Conservation (phyloP, 2,113 vertebrate genomes). For the Psilopsiagon aymara region DNA sequence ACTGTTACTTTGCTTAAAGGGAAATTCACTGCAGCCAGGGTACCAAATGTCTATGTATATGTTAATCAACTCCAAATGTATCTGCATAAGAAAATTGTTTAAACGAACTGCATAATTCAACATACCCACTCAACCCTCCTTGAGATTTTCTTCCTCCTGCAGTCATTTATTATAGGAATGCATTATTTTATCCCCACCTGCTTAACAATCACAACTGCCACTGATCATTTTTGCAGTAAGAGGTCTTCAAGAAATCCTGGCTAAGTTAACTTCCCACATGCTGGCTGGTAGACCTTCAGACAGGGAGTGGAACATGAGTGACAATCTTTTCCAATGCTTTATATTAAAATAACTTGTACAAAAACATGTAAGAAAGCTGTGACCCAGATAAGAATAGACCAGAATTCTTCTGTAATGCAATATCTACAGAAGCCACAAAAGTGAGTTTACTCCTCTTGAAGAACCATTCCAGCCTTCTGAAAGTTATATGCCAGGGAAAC, state of each 20-base stretch:
- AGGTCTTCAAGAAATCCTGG: background rate
- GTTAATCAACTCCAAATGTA: slow-evolving; percentile 42
- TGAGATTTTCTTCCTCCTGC: background rate
- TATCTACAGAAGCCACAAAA: background rate
- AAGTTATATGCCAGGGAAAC: background rate
- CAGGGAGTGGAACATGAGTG: background rate
- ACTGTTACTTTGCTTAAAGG: slow-evolving; percentile 22
- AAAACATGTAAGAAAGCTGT: background rate
- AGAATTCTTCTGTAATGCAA: background rate
- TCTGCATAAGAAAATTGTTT: slow-evolving; percentile 20
- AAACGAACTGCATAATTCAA: background rate
- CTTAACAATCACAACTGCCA: background rate
- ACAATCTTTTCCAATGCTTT: background rate
- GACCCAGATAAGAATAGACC: background rate
- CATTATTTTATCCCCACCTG: background rate
- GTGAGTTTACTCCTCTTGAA: background rate
- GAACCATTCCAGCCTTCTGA: background rate
- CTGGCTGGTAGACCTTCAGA: background rate
- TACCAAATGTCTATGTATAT: background rate
- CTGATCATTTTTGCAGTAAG: background rate
- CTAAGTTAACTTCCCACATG: background rate
- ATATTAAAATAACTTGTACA: background rate
- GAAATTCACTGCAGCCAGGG: background rate
- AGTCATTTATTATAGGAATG: background rate
- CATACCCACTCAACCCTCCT: background rate